Evolutionary conservation across 2,113 vertebrate genomes (phyloP), one percentile per base, ranked within the genome.

Genomic region (Desmodus rotundus): DNA sequence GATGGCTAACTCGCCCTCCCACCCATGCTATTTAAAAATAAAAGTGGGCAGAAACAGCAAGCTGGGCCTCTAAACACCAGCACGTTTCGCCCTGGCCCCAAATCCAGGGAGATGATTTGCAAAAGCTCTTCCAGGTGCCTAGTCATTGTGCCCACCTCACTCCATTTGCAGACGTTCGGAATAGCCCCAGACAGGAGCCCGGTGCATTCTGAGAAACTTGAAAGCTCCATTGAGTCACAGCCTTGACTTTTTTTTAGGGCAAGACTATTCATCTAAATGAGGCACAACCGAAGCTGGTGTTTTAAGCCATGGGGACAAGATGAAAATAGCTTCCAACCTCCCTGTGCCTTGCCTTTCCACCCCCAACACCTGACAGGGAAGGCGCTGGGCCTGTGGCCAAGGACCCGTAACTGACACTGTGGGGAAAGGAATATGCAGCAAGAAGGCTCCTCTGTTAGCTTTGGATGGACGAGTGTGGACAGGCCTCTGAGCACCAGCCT

Each of bases 261-360:
- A 78, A 97, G 92, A 78, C 41, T 87, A 38, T 87, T 91, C 67
- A 91, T 97, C 96, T 98, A 98, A 98, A 97, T 93, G 89, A 97
- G 94, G 90, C 94, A 95, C 73, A 95, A 97, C 81, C 72, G 94
- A 96, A 97, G 93, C 96, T 95, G 95, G 93, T 97, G 97, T 97
- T 98, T 97, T 97, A 97, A 96, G 89, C 68, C 68, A 3, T 74
- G 76, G 45, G n/a, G 76, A 94, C 67, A 85, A 61, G 94, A 95
- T 96, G 89, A 98, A 98, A 98, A 98, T 98, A 98, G 92, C 96
- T 90, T 78, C 20, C 3, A 2, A 17, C 47, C 73, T 80, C 74
- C 84, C 88, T 45, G 85, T 41, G 84, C 26, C 24, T 72, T 31
- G 14, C 45, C 67, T 68, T 94, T 54, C 74, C 36, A 90, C 80